Percentiles rank a stretch among this genome's conserved stretches.
These are phyloP conservation scores for Amiota minor DNA, from an alignment of 2,888 invertebrate genomes.

Conservation along the genomic window DNA sequence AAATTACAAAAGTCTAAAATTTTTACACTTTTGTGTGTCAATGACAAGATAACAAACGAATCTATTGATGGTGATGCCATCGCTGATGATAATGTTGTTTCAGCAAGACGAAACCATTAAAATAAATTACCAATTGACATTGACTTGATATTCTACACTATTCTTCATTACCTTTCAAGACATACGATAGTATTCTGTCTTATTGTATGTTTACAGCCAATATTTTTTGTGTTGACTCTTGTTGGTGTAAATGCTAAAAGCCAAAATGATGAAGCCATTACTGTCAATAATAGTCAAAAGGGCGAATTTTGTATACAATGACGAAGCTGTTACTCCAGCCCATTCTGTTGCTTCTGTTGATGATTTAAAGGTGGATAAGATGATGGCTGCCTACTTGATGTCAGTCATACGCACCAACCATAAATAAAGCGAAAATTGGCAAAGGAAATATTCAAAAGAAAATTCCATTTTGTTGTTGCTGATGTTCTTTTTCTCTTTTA, in stretches of 20 bases:
- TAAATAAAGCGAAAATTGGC: neutral
- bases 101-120: slow-evolving; percentile 55
- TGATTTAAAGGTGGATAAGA: too few relatives aligned
- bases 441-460: neutral
- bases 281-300: slow-evolving; percentile 12
- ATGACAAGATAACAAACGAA: too few relatives aligned
- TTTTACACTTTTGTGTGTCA: too few relatives aligned
- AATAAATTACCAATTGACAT: slow-evolving; percentile 55
- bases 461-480: neutral
- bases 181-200: neutral
- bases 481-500: neutral
- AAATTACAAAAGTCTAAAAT: neutral
- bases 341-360: too few relatives aligned
- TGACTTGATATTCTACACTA: too few relatives aligned
- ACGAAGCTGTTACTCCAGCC: too few relatives aligned
- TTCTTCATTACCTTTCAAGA: neutral
- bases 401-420: slow-evolving; percentile 12
- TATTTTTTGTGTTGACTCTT: too few relatives aligned
- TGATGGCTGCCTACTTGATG: neutral
- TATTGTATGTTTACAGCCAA: slow-evolving; percentile 38
- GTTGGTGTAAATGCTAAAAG: neutral
- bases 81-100: slow-evolving; percentile 32
- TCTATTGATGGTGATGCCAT: slow-evolving; percentile 43
- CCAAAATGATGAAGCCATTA: slow-evolving; percentile 23
- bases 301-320: neutral